Evolutionary conservation across 2,113 vertebrate genomes (phyloP).

Genomic region (Zapornia atra): DNA sequence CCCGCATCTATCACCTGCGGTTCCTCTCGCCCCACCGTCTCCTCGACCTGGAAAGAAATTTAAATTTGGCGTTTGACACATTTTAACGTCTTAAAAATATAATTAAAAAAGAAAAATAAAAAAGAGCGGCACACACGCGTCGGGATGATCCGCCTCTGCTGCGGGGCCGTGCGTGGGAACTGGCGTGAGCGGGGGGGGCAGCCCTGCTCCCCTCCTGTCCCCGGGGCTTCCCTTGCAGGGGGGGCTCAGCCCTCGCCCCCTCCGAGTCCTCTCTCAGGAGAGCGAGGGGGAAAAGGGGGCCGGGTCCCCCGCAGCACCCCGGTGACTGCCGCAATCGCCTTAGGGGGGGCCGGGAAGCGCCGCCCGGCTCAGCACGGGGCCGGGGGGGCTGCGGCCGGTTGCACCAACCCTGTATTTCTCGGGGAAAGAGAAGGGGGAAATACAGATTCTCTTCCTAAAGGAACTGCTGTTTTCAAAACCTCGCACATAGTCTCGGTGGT

Average conservation of each 20-base stretch:
- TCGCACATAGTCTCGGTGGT: not conserved
- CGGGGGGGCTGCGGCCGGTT: not conserved
- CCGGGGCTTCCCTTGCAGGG: not conserved
- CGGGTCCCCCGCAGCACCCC: not conserved
- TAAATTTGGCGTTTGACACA: constrained; percentile 34
- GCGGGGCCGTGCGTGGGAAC: not conserved
- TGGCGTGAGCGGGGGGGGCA: not conserved
- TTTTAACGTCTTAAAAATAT: not conserved
- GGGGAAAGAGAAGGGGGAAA: not conserved
- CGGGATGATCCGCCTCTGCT: not conserved
- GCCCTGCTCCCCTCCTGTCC: not conserved
- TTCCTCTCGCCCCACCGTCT: not conserved
- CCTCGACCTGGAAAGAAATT: constrained; percentile 50
- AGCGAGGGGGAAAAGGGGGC: accelerated
- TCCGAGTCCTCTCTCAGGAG: not conserved
- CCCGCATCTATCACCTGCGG: not conserved
- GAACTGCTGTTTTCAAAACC: too few relatives aligned
- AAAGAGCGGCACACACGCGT: not conserved
- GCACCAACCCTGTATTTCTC: not conserved
- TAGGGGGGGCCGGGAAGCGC: not conserved
- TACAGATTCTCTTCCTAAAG: not conserved
- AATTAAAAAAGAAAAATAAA: not conserved
- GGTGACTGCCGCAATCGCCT: not conserved
- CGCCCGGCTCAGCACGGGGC: not conserved
- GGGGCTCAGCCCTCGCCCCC: not conserved